Percentiles rank a stretch among this genome's conserved stretches.
Evolutionary conservation across 2,113 vertebrate genomes (phyloP).

Genomic region (Erythrocercus mccallii): DNA sequence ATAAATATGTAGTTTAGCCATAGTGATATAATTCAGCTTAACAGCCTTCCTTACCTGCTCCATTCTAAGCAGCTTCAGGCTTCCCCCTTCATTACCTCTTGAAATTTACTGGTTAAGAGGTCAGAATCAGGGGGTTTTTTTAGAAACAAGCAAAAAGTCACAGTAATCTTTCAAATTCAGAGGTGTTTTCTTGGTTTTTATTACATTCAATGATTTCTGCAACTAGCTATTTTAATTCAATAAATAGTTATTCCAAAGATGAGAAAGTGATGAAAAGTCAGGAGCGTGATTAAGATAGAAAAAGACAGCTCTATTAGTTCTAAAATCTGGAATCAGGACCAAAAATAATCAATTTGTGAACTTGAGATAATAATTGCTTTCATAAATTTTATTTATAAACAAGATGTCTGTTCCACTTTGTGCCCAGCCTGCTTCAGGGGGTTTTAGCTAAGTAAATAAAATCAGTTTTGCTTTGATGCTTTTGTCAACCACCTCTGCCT

Average conservation of each 20-base stretch:
- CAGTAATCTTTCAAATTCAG: background rate
- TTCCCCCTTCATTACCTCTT: background rate
- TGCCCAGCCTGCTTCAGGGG: background rate
- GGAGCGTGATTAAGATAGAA: background rate
- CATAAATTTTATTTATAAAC: background rate
- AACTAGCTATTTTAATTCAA: background rate
- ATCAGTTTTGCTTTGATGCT: background rate
- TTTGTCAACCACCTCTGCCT: background rate
- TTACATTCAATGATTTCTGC: background rate
- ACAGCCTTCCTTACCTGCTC: background rate
- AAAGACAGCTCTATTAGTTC: background rate
- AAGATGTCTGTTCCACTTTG: background rate
- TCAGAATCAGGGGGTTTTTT: background rate
- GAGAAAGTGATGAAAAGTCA: background rate
- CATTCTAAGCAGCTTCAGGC: background rate
- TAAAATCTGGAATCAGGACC: background rate
- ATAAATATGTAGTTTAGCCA: background rate
- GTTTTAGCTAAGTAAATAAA: background rate
- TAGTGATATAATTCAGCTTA: background rate
- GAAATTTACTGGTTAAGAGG: background rate
- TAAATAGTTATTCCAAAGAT: background rate
- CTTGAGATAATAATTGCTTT: background rate
- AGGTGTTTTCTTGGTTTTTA: background rate
- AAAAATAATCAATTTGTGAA: background rate
- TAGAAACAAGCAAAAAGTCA: background rate